Evolutionary conservation across 2,888 invertebrate genomes (phyloP).

Genomic region (Spialia ferax): DNA sequence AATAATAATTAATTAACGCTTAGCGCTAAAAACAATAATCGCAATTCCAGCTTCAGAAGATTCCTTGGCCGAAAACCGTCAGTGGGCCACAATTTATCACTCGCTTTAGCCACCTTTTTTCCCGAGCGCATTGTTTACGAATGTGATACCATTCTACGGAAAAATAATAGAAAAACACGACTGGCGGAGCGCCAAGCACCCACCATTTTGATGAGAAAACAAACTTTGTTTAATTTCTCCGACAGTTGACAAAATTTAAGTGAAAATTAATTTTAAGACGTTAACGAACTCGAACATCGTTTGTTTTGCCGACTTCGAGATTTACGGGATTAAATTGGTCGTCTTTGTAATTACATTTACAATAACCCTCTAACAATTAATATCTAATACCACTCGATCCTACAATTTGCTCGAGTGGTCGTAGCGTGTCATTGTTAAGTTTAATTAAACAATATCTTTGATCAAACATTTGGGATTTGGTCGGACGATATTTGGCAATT

Average conservation of each 20-base stretch:
- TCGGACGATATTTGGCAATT: slow-evolving; percentile 30
- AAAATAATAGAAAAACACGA: slow-evolving; percentile 52
- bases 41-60: not conserved
- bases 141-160: slow-evolving; percentile 30
- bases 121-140: slow-evolving; percentile 24
- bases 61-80: slow-evolving; percentile 13
- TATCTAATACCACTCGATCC: slow-evolving; percentile 51
- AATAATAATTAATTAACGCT: slow-evolving; percentile 25
- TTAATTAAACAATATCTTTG: slow-evolving; percentile 39
- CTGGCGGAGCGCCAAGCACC: slow-evolving; percentile 69
- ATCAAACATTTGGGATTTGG: slow-evolving; percentile 36
- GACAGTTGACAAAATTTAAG: slow-evolving; percentile 71
- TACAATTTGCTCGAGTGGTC: slow-evolving; percentile 23
- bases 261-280: slow-evolving; percentile 72
- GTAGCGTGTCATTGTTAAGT: slow-evolving; percentile 28
- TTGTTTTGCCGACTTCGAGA: slow-evolving; percentile 64
- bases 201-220: slow-evolving; percentile 64
- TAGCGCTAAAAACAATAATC: slow-evolving; percentile 13
- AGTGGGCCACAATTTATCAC: slow-evolving; percentile 11
- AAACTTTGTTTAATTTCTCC: slow-evolving; percentile 69
- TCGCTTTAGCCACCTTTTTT: slow-evolving; percentile 31
- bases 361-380: slow-evolving; percentile 52
- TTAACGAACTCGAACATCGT: slow-evolving; percentile 65
- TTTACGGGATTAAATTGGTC: slow-evolving; percentile 64
- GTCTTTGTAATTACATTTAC: slow-evolving; percentile 62